Base-by-base conservation (phyloP, 2,797 vertebrate genomes). In the Betta splendens region DNA sequence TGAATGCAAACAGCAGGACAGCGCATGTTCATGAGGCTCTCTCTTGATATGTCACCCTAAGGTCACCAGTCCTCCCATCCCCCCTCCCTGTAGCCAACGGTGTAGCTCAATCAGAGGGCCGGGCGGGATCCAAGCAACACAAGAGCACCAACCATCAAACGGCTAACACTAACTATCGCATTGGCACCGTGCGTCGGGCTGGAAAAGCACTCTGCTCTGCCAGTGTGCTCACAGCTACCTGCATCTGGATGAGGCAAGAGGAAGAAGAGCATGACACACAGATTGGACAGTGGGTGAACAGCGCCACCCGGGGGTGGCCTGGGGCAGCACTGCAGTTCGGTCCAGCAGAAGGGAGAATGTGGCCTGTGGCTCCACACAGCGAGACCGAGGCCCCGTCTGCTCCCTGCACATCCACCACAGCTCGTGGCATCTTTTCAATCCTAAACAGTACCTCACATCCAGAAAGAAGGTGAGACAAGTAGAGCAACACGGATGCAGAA, bases 11-110 rank as follows among this genome's bases (percentile, higher is more conserved):
- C 72, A 75, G 52, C 59, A 79, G 82, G 89, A 86, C 79, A 65
- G 70, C 83, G 85, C 91, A 86, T 92, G 91, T 69, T 90, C 87
- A 61, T 85, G 86, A 90, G 70, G 67, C 75, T 62, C 85, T 74
- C 69, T 72, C 76, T 64, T 75, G 11, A 57, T 18, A 76, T 55
- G 84, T 80, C 85, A 85, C 69, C 79, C 63, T 16, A 69, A 81
- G 76, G 77, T 87, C 84, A 77, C 77, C 53, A 38, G 57, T 68
- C 79, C 54, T 79, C 60, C 73, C 31, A 53, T 52, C 77, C 84
- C 64, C 70, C 58, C 79, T 70, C 62, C 66, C 72, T 61, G 78
- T 69, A 86, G 85, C 84, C 78, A 77, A 69, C 58, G 79, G 80
- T 69, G 87, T 89, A 83, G 80, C 69, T 83, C 70, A 67, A 83